Evolutionary conservation across 2,113 vertebrate genomes (phyloP), one percentile per base, ranked within the genome.

Genomic region (Tautogolabrus adspersus): DNA sequence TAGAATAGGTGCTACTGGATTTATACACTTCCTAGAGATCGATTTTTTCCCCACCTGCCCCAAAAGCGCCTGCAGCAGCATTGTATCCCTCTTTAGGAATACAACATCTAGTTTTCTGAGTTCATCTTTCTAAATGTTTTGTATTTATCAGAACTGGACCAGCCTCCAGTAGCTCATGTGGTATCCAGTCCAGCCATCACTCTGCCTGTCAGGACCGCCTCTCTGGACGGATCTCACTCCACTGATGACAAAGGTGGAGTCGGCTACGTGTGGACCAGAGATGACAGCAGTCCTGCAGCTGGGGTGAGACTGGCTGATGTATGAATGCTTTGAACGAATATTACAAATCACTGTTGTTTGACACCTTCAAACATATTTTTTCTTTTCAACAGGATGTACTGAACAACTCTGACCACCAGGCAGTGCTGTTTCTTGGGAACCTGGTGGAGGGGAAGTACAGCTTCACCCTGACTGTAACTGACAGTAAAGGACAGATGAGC

Each of bases 381-480:
- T 46, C 47, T 1, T 51, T 68, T 51, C 86, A 66, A 21, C 81
- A 99, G 98, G 97, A 98, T 77, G 96, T 99, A 52, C 91, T 99
- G 85, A 99, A 99, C 91, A 95, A 94, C 91, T 99, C 98, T 22
- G 96, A 99, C 88, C 97, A 96, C 85, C 97, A 97, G 81, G 92
- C 97, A 0, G 90, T 99, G 83, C 96, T 99, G 54, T 96, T 99
- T 62, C 93, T 99, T 23, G 95, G 97, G 63, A 97, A 99, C 92
- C 93, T 99, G 89, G 98, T 99, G 0, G 95, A 96, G 89, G 98
- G 98, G 16, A 97, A 95, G 52, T 99, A 99, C 90, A 96, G 90
- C 0, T 99, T 99, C 88, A 96, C 94, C n/a, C 90, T 99, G 79
- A 96, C 95, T 54, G 96, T 99, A 64, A 97, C 94, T 0, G 98